These are phyloP conservation scores for Pseudochromis fuscus DNA, from an alignment of 2,797 vertebrate genomes.

Conservation along the genomic window DNA sequence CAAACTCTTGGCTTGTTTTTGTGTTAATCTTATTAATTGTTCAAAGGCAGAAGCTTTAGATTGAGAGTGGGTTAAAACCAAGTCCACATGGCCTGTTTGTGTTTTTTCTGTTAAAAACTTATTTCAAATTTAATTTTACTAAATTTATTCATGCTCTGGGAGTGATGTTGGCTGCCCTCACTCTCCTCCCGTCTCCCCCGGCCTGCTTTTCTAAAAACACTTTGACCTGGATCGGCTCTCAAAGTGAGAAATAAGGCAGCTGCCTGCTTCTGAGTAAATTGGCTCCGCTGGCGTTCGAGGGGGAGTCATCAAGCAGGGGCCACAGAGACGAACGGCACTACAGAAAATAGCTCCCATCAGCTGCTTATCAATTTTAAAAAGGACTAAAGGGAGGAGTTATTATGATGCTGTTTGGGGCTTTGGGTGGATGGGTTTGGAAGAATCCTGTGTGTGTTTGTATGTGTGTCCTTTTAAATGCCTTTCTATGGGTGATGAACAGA, in stretches of 20 bases:
- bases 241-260: conserved; percentile 70
- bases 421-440: conserved; percentile 6
- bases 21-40: not conserved
- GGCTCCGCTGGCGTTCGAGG: conserved; percentile 55
- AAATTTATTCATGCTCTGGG: conserved; percentile 46
- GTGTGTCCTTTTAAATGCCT: not conserved
- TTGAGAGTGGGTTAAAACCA: not conserved
- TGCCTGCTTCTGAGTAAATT: conserved; percentile 68
- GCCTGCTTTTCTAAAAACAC: conserved; percentile 77
- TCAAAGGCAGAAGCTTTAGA: not conserved
- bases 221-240: conserved; percentile 78
- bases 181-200: conserved; percentile 6
- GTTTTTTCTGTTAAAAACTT: conserved; percentile 8
- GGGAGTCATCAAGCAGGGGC: conserved; percentile 61
- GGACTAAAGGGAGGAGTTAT: conserved; percentile 39
- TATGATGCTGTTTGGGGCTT: conserved; percentile 18
- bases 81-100: conserved; percentile 7
- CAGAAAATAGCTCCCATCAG: conserved; percentile 65
- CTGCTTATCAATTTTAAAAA: conserved; percentile 56
- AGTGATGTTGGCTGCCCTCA: conserved; percentile 11
- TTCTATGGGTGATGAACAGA: not conserved
- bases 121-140: conserved; percentile 41
- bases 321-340: conserved; percentile 39
- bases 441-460: conserved; percentile 7
- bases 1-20: not conserved